Evolutionary conservation across 2,888 invertebrate genomes (phyloP), one percentile per base, ranked within the genome.

Genomic region (Meandrusa payeni): DNA sequence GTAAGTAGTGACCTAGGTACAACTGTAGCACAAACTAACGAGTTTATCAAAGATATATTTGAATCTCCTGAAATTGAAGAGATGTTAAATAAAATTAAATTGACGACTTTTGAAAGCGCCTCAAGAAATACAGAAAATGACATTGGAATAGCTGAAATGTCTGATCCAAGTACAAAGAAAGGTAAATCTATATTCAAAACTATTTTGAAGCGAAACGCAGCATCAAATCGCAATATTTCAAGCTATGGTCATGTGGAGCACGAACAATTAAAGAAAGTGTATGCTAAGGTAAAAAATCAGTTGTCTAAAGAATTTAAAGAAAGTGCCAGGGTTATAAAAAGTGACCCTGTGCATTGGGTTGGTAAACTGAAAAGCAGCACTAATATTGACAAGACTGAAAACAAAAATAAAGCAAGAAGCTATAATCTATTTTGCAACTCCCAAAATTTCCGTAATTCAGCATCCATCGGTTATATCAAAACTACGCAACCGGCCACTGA

Each of bases 71-170:
- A 69, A 45, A 63, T 81, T 31, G 80, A 81, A 57, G 51, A 46
- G 9, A 40, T 79, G 26, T 57, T 82, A 0, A 64, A 71, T 41
- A 59, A 68, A 43, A 69, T 77, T 6, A 80, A 79, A 59, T 44
- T 55, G 7, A 71, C 61, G 50, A n/a, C n/a, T n/a, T n/a, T n/a
- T n/a, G n/a, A n/a, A n/a, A n/a, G n/a, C n/a, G n/a, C n/a, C n/a
- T n/a, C n/a, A n/a, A n/a, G n/a, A n/a, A n/a, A n/a, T n/a, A n/a
- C n/a, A n/a, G n/a, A n/a, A n/a, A n/a, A n/a, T n/a, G n/a, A n/a
- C n/a, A n/a, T n/a, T n/a, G n/a, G n/a, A n/a, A n/a, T n/a, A n/a
- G n/a, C n/a, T n/a, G n/a, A n/a, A n/a, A n/a, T n/a, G n/a, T n/a
- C n/a, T n/a, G n/a, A n/a, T n/a, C n/a, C n/a, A n/a, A n/a, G n/a